Conservation (phyloP, 1,140 invertebrate genomes). For the Parasteatoda tepidariorum region DNA sequence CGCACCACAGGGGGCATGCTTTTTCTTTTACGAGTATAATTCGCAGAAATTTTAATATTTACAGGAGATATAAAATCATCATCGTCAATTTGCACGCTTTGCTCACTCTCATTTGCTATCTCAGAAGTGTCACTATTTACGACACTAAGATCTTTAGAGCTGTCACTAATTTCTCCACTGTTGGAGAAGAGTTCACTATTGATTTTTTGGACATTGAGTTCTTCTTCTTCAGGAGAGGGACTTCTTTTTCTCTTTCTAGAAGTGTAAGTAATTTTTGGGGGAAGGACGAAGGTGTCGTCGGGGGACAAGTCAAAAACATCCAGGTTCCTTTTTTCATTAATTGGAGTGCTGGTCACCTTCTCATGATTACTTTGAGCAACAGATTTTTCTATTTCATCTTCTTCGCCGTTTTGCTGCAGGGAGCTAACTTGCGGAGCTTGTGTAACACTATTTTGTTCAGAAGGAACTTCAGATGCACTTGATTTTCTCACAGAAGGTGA, state of each 20-base stretch:
- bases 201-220: neutral
- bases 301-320: neutral
- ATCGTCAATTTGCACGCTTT: neutral
- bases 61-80: neutral
- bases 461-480: no score
- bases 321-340: neutral
- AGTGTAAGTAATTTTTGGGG: neutral
- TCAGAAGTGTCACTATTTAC: no score
- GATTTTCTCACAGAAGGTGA: no score
- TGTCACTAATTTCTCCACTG: neutral
- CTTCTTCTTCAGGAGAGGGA: neutral
- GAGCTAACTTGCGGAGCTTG: no score
- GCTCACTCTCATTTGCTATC: neutral
- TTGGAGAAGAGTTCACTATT: neutral
- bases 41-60: neutral
- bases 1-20: neutral
- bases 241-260: neutral
- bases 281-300: neutral
- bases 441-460: no score
- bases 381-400: no score
- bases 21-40: neutral
- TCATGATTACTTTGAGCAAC: no score
- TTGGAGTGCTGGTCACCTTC: no score
- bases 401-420: no score
- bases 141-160: no score